Percentiles rank a stretch among this genome's conserved stretches.
Evolutionary conservation across 2,888 invertebrate species (phyloP).

Genomic region (Brachyopa scutellaris): DNA sequence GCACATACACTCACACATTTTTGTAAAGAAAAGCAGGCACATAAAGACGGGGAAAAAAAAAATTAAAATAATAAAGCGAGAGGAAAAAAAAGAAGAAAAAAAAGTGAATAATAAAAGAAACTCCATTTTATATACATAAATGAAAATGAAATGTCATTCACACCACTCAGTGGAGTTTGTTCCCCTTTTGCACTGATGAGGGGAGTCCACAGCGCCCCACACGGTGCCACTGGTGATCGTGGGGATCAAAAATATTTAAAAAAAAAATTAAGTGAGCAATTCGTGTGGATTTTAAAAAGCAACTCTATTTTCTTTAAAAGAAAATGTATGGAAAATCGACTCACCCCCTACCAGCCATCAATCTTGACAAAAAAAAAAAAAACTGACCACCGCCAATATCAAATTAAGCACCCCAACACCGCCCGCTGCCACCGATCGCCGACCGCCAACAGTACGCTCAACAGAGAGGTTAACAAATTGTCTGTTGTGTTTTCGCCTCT

Average conservation of each 20-base stretch:
- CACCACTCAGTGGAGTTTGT: conserved; percentile 59
- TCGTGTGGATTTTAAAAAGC: conserved; percentile 12
- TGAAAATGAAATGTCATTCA: conserved; percentile 71
- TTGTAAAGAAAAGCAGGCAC: conserved; percentile 67
- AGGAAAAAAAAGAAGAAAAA: conserved; percentile 73
- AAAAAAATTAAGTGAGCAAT: neutral
- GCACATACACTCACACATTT: conserved; percentile 23
- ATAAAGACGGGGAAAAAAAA: conserved; percentile 22
- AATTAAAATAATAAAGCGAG: conserved; percentile 65
- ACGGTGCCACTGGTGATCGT: conserved; percentile 73
- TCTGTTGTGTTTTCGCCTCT: conserved; percentile 60
- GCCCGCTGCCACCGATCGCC: neutral
- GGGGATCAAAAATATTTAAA: conserved; percentile 16
- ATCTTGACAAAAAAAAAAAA: conserved; percentile 21
- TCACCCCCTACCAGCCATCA: neutral
- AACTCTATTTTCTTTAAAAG: neutral
- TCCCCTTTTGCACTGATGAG: conserved; percentile 40
- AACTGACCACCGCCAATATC: conserved; percentile 66
- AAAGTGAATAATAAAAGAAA: conserved; percentile 52
- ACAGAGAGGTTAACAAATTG: conserved; percentile 59
- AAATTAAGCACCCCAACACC: conserved; percentile 18
- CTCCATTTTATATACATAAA: conserved; percentile 49
- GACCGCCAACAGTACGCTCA: too few species aligned
- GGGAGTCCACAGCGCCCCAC: conserved; percentile 52
- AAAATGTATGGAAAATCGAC: conserved; percentile 5